Evolutionary conservation across 2,888 invertebrate species (phyloP).

Genomic region (Helobdella robusta): DNA sequence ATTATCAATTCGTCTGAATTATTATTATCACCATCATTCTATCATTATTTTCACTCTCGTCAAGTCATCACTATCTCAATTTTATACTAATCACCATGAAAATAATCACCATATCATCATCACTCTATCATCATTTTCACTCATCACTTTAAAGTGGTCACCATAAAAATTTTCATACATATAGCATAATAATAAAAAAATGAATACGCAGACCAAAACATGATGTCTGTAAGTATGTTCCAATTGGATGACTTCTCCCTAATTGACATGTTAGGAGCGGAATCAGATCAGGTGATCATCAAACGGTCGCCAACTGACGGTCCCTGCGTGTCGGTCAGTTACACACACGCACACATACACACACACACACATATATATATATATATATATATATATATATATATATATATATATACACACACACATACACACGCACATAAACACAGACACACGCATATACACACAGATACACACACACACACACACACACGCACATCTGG

Average conservation of each 20-base stretch:
- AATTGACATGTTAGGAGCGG: no score
- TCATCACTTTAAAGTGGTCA: no score
- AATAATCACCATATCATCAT: no score
- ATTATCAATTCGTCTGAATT: background rate
- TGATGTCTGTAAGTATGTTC: no score
- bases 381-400: background rate
- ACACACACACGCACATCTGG: slow-evolving; percentile 3
- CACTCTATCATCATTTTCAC: no score
- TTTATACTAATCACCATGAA: background rate
- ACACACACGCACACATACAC: slow-evolving; percentile 3
- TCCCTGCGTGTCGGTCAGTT: background rate
- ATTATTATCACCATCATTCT: background rate
- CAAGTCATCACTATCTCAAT: background rate
- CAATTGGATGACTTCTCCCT: no score
- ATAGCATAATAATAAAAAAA: no score
- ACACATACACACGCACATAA: background rate
- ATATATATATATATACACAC: slow-evolving; percentile 2
- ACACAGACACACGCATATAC: background rate
- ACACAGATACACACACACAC: background rate
- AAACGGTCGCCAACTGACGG: no score
- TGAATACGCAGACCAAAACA: no score
- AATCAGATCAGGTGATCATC: no score
- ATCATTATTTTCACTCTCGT: background rate
- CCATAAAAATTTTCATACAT: background rate
- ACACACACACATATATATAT: slow-evolving; percentile 2